These are phyloP conservation scores for Hylaeus anthracinus DNA, from an alignment of 1,140 invertebrate species.

Conservation along the genomic window DNA sequence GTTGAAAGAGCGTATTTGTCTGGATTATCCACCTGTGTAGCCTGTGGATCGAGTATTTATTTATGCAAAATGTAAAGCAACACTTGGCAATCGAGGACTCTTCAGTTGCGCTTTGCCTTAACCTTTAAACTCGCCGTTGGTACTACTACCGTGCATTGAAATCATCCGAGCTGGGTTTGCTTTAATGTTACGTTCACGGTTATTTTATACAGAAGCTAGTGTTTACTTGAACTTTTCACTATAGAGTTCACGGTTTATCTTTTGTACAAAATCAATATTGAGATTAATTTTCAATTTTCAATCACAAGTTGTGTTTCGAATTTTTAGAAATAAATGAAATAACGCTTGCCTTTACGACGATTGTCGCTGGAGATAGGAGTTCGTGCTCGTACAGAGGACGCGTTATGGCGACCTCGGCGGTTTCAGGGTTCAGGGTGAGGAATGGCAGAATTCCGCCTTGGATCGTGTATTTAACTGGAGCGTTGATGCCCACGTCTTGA, in stretches of 20 bases:
- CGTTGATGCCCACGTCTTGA: slow-evolving; percentile 90
- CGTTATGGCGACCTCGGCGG: slow-evolving; percentile 83
- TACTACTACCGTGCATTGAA: background rate
- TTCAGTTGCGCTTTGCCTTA: too few species aligned
- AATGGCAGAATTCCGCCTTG: slow-evolving; percentile 79
- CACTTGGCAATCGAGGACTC: too few species aligned
- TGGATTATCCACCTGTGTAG: slow-evolving; percentile 92
- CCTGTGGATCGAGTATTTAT: slow-evolving; percentile 79
- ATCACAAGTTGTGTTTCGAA: too few species aligned
- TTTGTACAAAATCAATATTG: background rate
- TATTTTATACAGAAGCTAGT: background rate
- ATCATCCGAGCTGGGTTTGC: background rate
- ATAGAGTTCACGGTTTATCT: background rate
- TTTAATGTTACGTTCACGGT: background rate
- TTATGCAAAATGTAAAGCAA: too few species aligned
- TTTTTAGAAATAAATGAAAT: background rate
- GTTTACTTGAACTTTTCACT: too few species aligned
- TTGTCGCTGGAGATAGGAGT: slow-evolving; percentile 85
- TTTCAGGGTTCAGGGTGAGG: slow-evolving; percentile 82
- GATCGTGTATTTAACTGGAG: slow-evolving; percentile 86
- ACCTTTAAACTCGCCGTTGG: background rate
- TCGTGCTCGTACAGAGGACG: slow-evolving; percentile 84
- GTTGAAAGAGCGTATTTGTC: slow-evolving; percentile 93
- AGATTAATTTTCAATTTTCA: too few species aligned
- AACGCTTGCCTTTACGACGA: slow-evolving; percentile 85